Base-by-base conservation (phyloP, 2,797 vertebrate species). In the Sebastolobus alascanus region DNA sequence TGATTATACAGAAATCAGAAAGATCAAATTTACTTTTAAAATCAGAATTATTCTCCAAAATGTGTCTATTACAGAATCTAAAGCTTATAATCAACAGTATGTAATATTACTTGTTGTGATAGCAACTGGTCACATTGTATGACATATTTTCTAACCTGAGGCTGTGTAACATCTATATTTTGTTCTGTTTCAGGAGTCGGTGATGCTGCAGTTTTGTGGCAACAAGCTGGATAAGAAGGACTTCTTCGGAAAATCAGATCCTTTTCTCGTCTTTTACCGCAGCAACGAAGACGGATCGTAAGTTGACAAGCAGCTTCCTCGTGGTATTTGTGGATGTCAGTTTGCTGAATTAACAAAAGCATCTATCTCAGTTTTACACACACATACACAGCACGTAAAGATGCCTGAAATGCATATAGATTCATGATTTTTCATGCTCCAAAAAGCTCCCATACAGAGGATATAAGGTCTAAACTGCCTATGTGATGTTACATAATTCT, bases 181-280 rank as follows among this genome's bases (percentile, higher is more conserved):
- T 73, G 68, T 12, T 77, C 6, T 5, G 55, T 11, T 66, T 31
- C 87, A 98, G 97, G 97, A 98, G 93, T 96, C 97, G 4, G 97
- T 97, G 85, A 93, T 97, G 95, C 96, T 98, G 91, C 97, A 98
- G 75, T 97, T 98, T 87, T 98, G 97, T 91, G 97, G 97, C 1
- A 98, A 98, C 94, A 98, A 97, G 86, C 91, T 98, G 88, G 97
- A 98, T 85, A 98, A 98, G 93, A 98, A 98, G 87, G 97, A 98
- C 87, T 98, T 98, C 93, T 98, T 98, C 46, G 97, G 97, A 40
- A 98, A 98, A 90, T 98, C 97, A 0, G 97, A 98, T 88, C 97
- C 97, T 5, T 98, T 98, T 84, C 95, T 98, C 25, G 96, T 98
- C 50, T 98, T 98, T 90, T 97, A 96, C 86, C 95, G 97, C 90